phyloP scores from a whole-genome alignment of 92 coral and sea anemone species.

The Phenganax subtilis region DNA sequence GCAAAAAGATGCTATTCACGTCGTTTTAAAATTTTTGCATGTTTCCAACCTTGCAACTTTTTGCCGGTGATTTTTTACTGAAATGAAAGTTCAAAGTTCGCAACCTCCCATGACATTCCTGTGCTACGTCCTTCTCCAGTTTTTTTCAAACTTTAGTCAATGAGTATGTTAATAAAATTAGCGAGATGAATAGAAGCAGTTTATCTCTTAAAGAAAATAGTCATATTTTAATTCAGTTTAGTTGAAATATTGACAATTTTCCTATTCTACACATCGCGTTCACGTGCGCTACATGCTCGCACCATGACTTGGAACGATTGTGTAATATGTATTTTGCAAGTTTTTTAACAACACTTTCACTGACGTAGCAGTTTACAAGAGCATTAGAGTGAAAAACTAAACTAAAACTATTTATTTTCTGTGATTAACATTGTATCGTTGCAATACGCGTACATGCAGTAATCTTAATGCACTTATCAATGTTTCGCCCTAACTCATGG shows the following conservation, averaged over 20 bases:
- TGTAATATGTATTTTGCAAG: too few species aligned
- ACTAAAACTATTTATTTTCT: too few species aligned
- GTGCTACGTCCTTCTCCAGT: background rate
- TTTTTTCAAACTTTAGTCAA: background rate
- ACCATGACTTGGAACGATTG: too few species aligned
- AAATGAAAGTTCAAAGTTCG: background rate
- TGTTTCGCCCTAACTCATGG: too few species aligned
- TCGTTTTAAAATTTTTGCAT: too few species aligned
- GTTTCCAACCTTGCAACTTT: background rate
- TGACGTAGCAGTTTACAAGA: too few species aligned
- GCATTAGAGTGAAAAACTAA: too few species aligned
- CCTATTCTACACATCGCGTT: background rate
- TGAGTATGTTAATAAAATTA: background rate
- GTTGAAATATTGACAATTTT: background rate
- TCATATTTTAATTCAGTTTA: background rate
- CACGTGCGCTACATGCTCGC: background rate
- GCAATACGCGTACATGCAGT: too few species aligned
- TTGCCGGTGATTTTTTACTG: background rate
- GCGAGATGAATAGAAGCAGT: background rate
- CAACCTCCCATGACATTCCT: background rate
- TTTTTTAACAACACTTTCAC: too few species aligned
- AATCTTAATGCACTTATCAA: too few species aligned
- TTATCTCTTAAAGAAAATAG: background rate
- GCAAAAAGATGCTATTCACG: too few species aligned
- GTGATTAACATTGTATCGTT: too few species aligned